phyloP scores from a whole-genome alignment of 2,797 vertebrate species.

The Acanthurus leucopareius region DNA sequence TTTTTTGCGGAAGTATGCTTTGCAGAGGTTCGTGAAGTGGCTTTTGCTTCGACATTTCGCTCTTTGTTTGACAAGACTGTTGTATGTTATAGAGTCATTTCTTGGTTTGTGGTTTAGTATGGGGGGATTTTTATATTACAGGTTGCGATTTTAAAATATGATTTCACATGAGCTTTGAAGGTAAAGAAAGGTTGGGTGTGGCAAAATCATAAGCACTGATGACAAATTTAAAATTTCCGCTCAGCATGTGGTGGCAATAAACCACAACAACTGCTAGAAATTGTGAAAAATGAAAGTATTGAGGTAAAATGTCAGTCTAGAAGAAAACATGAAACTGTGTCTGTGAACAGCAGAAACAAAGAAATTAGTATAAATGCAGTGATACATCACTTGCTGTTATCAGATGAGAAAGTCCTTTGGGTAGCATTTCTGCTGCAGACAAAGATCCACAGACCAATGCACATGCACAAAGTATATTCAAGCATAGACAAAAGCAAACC shows the following conservation, averaged over 20 bases:
- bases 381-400: conserved; percentile 49
- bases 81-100: conserved; percentile 50
- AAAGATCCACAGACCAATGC: conserved; percentile 62
- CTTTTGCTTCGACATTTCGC: conserved; percentile 79
- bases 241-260: conserved; percentile 64
- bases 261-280: conserved; percentile 54
- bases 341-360: conserved; percentile 35
- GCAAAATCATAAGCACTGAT: conserved; percentile 65
- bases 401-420: conserved; percentile 60
- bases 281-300: conserved; percentile 48
- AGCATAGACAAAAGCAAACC: conserved; percentile 67
- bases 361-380: conserved; percentile 37
- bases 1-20: conserved; percentile 70
- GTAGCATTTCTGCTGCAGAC: conserved; percentile 71
- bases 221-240: conserved; percentile 74
- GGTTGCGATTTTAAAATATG: conserved; percentile 33
- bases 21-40: conserved; percentile 64
- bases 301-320: conserved; percentile 30
- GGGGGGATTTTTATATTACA: conserved; percentile 62
- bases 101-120: conserved; percentile 70
- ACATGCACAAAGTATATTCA: conserved; percentile 45
- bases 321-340: conserved; percentile 42
- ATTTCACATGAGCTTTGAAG: conserved; percentile 56
- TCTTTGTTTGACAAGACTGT: conserved; percentile 76
- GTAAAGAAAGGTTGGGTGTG: conserved; percentile 78